phyloP scores from a whole-genome alignment of 2,797 vertebrate species.

The Monodelphis domestica region DNA sequence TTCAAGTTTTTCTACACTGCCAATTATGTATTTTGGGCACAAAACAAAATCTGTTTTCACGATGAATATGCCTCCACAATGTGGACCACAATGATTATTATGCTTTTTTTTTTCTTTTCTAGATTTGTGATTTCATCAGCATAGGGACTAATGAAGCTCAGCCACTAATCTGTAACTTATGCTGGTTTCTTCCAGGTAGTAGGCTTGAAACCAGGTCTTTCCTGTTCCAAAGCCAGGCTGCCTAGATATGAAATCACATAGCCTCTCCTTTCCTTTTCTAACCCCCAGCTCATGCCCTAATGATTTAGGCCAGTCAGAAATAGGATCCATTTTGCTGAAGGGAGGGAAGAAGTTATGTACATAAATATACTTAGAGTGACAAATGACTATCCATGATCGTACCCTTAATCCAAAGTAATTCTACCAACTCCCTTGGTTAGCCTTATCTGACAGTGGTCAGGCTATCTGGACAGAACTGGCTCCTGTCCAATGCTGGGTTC shows the following conservation, averaged over 20 bases:
- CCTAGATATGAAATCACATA: not conserved
- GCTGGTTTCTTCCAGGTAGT: not conserved
- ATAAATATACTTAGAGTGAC: not conserved
- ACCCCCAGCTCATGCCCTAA: not conserved
- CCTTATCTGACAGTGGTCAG: not conserved
- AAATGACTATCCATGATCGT: not conserved
- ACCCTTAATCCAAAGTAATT: not conserved
- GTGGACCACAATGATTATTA: not conserved
- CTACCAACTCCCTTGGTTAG: not conserved
- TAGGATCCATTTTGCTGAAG: not conserved
- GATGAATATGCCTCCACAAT: not conserved
- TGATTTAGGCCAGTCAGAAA: not conserved
- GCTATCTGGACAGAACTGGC: not conserved
- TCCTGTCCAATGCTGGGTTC: not conserved
- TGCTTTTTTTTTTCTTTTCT: not conserved
- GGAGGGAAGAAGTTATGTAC: not conserved
- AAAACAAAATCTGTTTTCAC: not conserved
- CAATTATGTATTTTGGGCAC: not conserved
- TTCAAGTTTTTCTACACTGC: not conserved
- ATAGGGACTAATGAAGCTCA: too few relatives aligned
- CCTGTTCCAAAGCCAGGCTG: not conserved
- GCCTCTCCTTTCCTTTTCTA: not conserved
- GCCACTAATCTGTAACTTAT: not conserved
- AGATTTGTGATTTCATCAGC: too few relatives aligned
- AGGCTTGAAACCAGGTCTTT: not conserved